phyloP scores from a whole-genome alignment of 2,113 vertebrate species.

The Opisthocomus hoazin region DNA sequence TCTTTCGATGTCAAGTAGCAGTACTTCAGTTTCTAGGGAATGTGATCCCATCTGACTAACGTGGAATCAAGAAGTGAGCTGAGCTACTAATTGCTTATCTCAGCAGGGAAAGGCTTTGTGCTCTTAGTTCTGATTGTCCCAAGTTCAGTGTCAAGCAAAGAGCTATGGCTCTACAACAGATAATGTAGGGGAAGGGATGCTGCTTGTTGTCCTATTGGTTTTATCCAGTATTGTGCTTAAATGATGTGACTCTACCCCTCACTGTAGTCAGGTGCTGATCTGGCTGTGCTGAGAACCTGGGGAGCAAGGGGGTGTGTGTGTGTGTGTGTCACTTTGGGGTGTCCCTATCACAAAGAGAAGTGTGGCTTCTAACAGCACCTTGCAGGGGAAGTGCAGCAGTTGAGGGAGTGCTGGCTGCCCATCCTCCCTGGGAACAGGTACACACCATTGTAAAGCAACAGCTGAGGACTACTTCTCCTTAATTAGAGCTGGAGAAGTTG shows the following conservation, averaged over 20 bases:
- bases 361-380: background rate
- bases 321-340: background rate
- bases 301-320: background rate
- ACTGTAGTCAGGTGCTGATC: background rate
- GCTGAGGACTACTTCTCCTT: background rate
- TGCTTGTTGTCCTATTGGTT: background rate
- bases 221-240: background rate
- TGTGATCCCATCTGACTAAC: background rate
- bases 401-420: background rate
- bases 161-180: background rate
- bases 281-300: background rate
- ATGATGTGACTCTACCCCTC: background rate
- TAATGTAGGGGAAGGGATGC: background rate
- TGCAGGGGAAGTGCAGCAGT: background rate
- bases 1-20: background rate
- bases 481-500: background rate
- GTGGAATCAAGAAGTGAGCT: background rate
- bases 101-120: background rate
- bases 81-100: background rate
- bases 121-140: background rate
- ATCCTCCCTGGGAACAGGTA: background rate
- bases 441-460: rapidly evolving
- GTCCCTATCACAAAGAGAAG: background rate
- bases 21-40: background rate
- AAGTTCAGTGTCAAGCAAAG: background rate